A percentile compares a stretch with the other conserved stretches of the same genome.
Evolutionary conservation across 2,888 invertebrate species (phyloP).

Genomic region (Blastobasis adustella): DNA sequence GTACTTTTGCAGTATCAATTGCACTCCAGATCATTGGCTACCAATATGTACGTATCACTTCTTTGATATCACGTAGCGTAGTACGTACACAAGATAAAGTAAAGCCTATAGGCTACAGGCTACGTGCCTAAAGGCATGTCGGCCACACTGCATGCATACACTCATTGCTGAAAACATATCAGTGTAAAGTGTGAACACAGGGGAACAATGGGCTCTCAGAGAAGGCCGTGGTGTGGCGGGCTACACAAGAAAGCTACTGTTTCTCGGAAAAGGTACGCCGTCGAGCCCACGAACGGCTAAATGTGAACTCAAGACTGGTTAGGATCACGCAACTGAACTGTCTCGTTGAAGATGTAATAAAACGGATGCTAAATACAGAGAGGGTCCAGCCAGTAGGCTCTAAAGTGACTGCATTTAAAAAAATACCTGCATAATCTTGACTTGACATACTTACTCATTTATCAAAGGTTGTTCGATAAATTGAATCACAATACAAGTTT

Average conservation of each 20-base stretch:
- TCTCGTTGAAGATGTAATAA: background rate
- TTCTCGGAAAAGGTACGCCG: conserved; percentile 42
- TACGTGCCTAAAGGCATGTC: conserved; percentile 49
- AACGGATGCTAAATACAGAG: too few species aligned
- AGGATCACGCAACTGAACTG: conserved; percentile 20
- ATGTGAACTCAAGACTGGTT: conserved; percentile 18
- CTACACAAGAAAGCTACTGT: conserved; percentile 53
- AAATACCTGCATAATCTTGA: too few species aligned
- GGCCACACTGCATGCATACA: conserved; percentile 20
- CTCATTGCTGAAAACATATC: conserved; percentile 28
- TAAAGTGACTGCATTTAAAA: too few species aligned
- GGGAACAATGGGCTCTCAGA: conserved; percentile 46
- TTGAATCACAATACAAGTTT: too few species aligned
- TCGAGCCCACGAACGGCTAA: conserved; percentile 22
- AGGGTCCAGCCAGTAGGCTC: too few species aligned
- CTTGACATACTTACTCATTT: too few species aligned
- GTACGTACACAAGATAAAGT: conserved; percentile 8
- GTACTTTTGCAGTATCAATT: too few species aligned
- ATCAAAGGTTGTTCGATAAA: too few species aligned
- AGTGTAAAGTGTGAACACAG: background rate
- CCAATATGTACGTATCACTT: too few species aligned
- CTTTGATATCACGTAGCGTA: too few species aligned
- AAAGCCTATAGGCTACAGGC: conserved; percentile 12
- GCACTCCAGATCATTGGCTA: too few species aligned
- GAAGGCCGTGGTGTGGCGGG: conserved; percentile 2